A percentile compares a stretch with the other conserved stretches of the same genome.
phyloP scores from a whole-genome alignment of 2,113 vertebrate species.

The Pogona vitticeps region DNA sequence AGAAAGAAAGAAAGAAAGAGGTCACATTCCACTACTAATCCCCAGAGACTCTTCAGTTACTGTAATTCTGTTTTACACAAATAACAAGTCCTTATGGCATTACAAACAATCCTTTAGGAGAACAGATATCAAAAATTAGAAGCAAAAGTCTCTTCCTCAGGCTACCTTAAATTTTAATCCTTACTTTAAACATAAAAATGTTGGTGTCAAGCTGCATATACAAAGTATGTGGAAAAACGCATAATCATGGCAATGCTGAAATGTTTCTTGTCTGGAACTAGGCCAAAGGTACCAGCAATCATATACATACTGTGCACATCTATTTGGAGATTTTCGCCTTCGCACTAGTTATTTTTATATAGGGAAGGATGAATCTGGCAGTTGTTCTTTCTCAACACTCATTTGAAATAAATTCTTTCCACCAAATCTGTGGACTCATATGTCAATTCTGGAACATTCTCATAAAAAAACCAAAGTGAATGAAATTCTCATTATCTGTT shows the following conservation, averaged over 20 bases:
- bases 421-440: background rate
- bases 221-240: constrained; percentile 74
- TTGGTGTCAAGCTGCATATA: constrained; percentile 63
- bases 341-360: background rate
- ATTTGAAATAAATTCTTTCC: background rate
- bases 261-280: background rate
- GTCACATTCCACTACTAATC: constrained; percentile 28
- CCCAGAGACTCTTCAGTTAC: constrained; percentile 30
- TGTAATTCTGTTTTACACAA: constrained; percentile 27
- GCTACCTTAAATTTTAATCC: constrained; percentile 44
- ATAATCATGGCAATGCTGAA: constrained; percentile 23
- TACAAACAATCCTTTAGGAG: constrained; percentile 12
- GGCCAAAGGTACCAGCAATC: constrained; percentile 7
- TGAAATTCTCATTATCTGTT: background rate
- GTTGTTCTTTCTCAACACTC: background rate
- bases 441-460: background rate
- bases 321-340: constrained; percentile 1
- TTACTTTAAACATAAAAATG: constrained; percentile 51
- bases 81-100: background rate
- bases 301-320: background rate
- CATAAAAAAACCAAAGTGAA: background rate
- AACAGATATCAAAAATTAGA: constrained; percentile 49
- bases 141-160: constrained; percentile 57
- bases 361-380: background rate
- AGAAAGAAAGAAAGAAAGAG: background rate